Evolutionary conservation across 53 echinoderm and acorn worm species (phyloP), one percentile per base, ranked within the genome.

Genomic region (Echinometra lucunter): DNA sequence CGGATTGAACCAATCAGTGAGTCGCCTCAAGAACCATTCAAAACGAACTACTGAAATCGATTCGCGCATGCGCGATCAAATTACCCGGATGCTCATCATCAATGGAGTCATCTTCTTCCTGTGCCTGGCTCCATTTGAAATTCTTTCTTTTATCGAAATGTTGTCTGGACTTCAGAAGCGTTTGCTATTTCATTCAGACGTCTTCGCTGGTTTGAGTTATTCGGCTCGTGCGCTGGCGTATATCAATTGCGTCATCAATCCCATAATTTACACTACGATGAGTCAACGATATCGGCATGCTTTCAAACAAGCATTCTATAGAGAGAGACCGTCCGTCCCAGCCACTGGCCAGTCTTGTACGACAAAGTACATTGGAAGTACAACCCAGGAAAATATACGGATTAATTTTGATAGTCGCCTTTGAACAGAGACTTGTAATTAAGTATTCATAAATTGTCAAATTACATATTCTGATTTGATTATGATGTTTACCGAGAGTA

Each of bases 91-190:
- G 97, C 49, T 97, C 13, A 94, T 97, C 40, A 72, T 97, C 30
- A 97, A 97, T 91, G 97, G 97, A 18, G 69, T 93, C 19, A 74
- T 93, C 44, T 96, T 97, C 30, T 97, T 97, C 74, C 40, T 94
- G 11, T 95, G 95, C 85, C 83, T 96, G 47, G 95, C 97, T 19
- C 97, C 97, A 40, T 97, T 97, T 89, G 96, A 97, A 75, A 96
- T 96, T 70, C 92, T 97, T 45, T 97, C 97, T 19, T 91, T 96
- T 74, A 93, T 96, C 56, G 95, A 95, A 32, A 93, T 93, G 87
- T n/a, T 95, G 45, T 57, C 78, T 30, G 74, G 93, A 15, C 38
- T 78, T 15, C 47, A 74, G 27, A 60, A 93, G 21, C 55, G 56
- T 7, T 57, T 78, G 16, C 17, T 78, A n/a, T 44, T 93, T 45